Conservation (phyloP, 2,888 invertebrate genomes). For the Serripes groenlandicus region DNA sequence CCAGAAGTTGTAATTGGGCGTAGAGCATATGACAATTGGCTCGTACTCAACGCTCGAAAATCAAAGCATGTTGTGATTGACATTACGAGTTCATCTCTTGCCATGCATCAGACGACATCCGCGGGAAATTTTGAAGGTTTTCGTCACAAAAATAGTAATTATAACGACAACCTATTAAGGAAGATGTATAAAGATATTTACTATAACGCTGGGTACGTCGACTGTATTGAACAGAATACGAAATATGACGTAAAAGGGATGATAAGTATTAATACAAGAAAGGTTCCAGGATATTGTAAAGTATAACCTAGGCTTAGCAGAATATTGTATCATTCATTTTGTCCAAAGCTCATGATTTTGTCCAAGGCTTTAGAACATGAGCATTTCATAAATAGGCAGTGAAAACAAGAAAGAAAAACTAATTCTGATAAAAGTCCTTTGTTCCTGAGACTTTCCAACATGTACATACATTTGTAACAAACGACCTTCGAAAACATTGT, state of each 20-base stretch:
- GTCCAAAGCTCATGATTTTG: too few species aligned
- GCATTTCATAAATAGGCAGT: too few species aligned
- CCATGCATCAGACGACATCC: slow-evolving; percentile 81
- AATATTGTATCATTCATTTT: too few species aligned
- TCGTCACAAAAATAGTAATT: slow-evolving; percentile 69
- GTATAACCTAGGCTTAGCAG: too few species aligned
- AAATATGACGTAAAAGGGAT: slow-evolving; percentile 28
- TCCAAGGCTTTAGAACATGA: too few species aligned
- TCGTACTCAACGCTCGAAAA: slow-evolving; percentile 75
- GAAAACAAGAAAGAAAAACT: too few species aligned
- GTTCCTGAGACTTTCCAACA: too few species aligned
- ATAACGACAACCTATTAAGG: slow-evolving; percentile 73
- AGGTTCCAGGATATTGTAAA: slow-evolving; percentile 39
- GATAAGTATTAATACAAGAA: slow-evolving; percentile 28
- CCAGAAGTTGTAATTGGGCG: slow-evolving; percentile 82
- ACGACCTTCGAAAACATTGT: too few species aligned
- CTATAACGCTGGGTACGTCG: slow-evolving; percentile 73
- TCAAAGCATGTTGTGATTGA: slow-evolving; percentile 74
- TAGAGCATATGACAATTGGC: slow-evolving; percentile 81
- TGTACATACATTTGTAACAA: too few species aligned
- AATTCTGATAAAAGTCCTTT: too few species aligned
- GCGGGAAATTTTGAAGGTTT: slow-evolving; percentile 77
- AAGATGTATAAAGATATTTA: slow-evolving; percentile 69
- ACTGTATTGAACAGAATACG: slow-evolving; percentile 66
- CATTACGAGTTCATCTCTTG: slow-evolving; percentile 74